Percentiles rank a stretch among this genome's conserved stretches.
Conservation (phyloP, 2,797 vertebrate species). For the Sebastes minor region DNA sequence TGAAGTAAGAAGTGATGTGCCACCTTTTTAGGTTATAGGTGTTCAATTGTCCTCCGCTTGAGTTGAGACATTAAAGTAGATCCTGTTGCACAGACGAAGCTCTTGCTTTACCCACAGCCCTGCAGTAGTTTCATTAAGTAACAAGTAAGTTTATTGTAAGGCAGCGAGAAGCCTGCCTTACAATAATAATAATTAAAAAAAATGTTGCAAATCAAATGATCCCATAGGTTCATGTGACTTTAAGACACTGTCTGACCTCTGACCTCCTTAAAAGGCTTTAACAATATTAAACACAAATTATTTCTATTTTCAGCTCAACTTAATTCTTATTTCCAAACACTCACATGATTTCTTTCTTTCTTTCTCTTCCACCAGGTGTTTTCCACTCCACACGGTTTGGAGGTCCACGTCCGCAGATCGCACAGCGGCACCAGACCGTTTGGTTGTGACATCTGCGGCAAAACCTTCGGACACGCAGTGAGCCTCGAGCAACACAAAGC, state of each 20-base stretch:
- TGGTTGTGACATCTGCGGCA: conserved; percentile 95
- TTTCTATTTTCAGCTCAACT: not conserved
- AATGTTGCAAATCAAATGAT: not conserved
- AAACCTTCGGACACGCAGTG: conserved; percentile 97
- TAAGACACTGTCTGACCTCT: not conserved
- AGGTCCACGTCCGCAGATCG: conserved; percentile 96
- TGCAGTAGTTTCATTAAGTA: no score
- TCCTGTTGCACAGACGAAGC: no score
- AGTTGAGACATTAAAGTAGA: no score
- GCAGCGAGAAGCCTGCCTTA: no score
- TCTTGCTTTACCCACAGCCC: no score
- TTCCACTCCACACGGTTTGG: conserved; percentile 96
- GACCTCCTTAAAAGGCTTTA: not conserved
- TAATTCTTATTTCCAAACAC: not conserved
- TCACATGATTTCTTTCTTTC: accelerated
- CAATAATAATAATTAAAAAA: not conserved
- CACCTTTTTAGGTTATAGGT: no score
- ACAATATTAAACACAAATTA: no score
- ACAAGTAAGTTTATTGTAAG: no score
- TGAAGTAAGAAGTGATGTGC: no score
- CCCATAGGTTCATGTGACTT: not conserved
- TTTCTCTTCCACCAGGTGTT: conserved; percentile 86
- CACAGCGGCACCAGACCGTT: conserved; percentile 97
- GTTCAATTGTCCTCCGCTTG: no score
- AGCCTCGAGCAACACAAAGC: conserved; percentile 98